Base-by-base conservation (phyloP, 35 echinoderm and acorn worm genomes). In the Ophioderma brevispina region DNA sequence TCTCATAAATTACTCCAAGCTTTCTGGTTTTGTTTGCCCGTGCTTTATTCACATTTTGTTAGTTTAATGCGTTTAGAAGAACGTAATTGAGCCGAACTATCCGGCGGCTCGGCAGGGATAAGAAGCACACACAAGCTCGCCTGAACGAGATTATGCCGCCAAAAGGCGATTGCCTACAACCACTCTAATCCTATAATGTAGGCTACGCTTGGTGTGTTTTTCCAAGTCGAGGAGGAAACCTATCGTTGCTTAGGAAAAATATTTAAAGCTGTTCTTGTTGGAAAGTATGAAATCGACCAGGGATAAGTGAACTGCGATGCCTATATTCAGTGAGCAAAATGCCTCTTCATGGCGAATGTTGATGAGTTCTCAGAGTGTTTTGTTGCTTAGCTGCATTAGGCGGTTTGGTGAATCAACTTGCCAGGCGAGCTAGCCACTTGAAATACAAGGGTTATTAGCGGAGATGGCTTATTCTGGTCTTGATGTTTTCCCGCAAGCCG, bases 1-100 rank as follows among this genome's bases (percentile, higher is more conserved):
- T 70, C 59, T 25, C 59, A 70, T 70, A 70, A 70, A 70, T 70
- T 70, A 25, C 59, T 70, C 10, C 15, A 70, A 70, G 59, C 59
- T 70, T n/a, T 70, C 59, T 70, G n/a, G 59, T 70, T n/a, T n/a
- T 70, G 59, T 70, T 70, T 70, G n/a, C 59, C 59, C 59, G 59
- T 70, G 59, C n/a, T 70, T 70, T 70, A 70, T 70, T n/a, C 59
- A 70, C 59, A 15, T 70, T 70, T 6, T 25, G 59, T 3, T 8
- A 70, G 59, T 70, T 70, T 13, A 70, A 70, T 70, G 59, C 59
- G 59, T 70, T 70, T 70, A 70, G 59, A 70, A 70, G 59, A 6
- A 70, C 17, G 59, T 70, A 70, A 70, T 70, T 25, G 59, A 70
- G 59, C 59, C 59, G 28, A 30, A 13, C 17, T 70, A 70, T 70